A percentile compares a stretch with the other conserved stretches of the same genome.
These are phyloP conservation scores for Hirtodrosophila histrioides DNA, from an alignment of 2,888 invertebrate species.

Conservation along the genomic window DNA sequence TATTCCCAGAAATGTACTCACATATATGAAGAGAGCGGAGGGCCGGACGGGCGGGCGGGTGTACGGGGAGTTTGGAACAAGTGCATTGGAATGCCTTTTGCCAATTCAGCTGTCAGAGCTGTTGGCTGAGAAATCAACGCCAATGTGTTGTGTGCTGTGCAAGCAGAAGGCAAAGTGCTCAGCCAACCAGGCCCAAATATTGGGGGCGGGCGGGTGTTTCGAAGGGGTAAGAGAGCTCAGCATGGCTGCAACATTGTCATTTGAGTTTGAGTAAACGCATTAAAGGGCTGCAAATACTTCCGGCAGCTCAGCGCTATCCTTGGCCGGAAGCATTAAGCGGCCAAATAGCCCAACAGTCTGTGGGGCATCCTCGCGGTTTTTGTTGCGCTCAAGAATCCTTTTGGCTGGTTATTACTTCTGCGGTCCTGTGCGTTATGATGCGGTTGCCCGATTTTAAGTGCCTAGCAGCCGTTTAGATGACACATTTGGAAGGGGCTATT, in stretches of 20 bases:
- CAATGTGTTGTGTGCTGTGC: constrained; percentile 28
- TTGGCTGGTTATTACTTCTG: constrained; percentile 44
- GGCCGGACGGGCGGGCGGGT: neutral
- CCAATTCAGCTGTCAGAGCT: constrained; percentile 44
- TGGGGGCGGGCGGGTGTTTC: neutral
- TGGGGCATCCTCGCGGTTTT: constrained; percentile 47
- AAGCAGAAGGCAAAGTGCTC: constrained; percentile 37
- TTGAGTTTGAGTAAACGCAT: constrained; percentile 69
- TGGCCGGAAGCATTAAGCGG: constrained; percentile 65
- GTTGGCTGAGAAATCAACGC: constrained; percentile 50
- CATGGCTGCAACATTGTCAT: constrained; percentile 37
- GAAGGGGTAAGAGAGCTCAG: neutral
- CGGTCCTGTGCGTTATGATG: constrained; percentile 43
- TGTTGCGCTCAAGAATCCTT: constrained; percentile 21
- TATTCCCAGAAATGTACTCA: constrained; percentile 23
- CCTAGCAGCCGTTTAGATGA: constrained; percentile 32
- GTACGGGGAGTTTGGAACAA: neutral
- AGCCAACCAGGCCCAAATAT: constrained; percentile 11
- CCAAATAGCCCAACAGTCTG: constrained; percentile 23
- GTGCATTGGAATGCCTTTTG: constrained; percentile 45
- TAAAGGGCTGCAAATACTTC: constrained; percentile 71
- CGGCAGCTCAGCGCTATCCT: constrained; percentile 47
- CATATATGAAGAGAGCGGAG: constrained; percentile 6
- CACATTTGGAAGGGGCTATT: constrained; percentile 37
- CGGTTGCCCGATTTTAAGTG: constrained; percentile 18